Evolutionary conservation across 2,797 vertebrate genomes (phyloP).

Genomic region (Argyrosomus regius): DNA sequence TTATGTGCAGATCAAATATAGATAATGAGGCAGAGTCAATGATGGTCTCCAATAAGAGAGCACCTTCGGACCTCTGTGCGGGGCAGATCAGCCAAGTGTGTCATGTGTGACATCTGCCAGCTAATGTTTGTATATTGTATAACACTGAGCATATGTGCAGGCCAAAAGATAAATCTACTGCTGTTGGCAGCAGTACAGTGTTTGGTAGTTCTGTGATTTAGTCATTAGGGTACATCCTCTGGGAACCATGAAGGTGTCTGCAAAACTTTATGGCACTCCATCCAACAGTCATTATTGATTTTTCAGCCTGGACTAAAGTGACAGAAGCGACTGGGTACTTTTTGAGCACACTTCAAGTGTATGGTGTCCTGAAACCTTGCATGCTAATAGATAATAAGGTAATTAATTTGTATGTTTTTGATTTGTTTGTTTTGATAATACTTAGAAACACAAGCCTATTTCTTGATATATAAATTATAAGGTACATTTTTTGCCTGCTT

Average conservation of each 20-base stretch:
- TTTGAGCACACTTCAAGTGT: neutral
- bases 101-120: neutral
- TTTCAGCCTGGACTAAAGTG: neutral
- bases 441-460: neutral
- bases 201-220: neutral
- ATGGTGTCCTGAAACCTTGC: neutral
- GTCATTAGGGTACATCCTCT: neutral
- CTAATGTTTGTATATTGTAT: neutral
- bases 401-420: neutral
- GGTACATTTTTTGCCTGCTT: neutral
- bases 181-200: neutral
- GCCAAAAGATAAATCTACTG: neutral
- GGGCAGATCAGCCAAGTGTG: neutral
- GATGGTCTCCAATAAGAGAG: neutral
- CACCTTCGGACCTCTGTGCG: conserved; percentile 5
- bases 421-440: neutral
- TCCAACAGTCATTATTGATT: neutral
- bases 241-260: neutral
- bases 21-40: conserved; percentile 7
- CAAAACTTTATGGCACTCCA: neutral
- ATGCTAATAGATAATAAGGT: neutral
- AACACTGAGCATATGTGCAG: neutral
- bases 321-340: too few species aligned
- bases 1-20: neutral
- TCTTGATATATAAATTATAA: neutral